Base-by-base conservation (phyloP, 2,113 vertebrate genomes). In the Meriones unguiculatus region DNA sequence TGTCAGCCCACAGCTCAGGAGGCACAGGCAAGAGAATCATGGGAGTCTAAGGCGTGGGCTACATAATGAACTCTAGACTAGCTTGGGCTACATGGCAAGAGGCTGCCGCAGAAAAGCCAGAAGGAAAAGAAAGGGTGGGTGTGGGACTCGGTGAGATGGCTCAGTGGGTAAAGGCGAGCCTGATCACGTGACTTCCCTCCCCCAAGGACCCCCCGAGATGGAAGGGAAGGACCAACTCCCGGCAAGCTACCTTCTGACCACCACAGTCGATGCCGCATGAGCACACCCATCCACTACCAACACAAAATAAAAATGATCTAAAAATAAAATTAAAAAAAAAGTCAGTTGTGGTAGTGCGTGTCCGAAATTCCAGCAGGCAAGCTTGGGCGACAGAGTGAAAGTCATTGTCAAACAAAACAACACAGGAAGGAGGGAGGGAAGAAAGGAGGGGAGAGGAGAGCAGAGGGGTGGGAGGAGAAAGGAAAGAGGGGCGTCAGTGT, bases 161-260 rank as follows among this genome's bases (percentile, higher is more conserved):
- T 50, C 28, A 50, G 50, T 75, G 46, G 46, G 38, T 50, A 20
- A 65, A 67, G 38, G 10, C 8, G 18, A 24, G 9, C 1, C 5
- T 3, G 28, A 13, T 22, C 5, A 13, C 2, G 3, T 35, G 30
- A 6, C 1, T 4, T 32, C 41, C 17, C 22, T 20, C 41, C 41
- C 41, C 17, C 3, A 46, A 35, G 41, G 17, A 3, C 41, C 84
- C 57, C 12, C 57, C 5, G 2, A 2, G 25, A 15, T 11, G 38
- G 62, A 46, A 14, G 25, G 62, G 20, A 12, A 46, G 82, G 5
- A 18, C 38, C 5, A 32, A 15, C 11, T 38, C 41, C 59, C 2
- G 41, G 8, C 38, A 30, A 32, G 28, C 62, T 50, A 14, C 28
- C 82, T 38, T 67, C 82, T 38, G 62, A 35, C 38, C 28, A 30